Evolutionary conservation across 2,888 invertebrate species (phyloP).

Genomic region (Caenorhabditis sp.): DNA sequence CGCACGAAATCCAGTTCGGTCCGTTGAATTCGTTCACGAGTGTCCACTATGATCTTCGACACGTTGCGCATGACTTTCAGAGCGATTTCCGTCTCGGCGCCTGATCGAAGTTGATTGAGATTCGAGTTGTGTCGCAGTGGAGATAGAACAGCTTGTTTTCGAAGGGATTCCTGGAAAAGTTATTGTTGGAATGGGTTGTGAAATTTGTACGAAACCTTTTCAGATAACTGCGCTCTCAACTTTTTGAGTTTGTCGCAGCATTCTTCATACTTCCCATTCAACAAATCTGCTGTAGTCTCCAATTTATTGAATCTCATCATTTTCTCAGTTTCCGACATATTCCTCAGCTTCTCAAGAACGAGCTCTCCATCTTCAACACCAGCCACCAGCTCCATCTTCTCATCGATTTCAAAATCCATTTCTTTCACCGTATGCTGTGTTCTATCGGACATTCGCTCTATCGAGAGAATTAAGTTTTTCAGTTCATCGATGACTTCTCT

Average conservation of each 20-base stretch:
- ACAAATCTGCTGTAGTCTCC: constrained; percentile 49
- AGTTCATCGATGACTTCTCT: constrained; percentile 57
- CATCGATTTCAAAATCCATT: constrained; percentile 58
- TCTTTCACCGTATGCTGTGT: constrained; percentile 55
- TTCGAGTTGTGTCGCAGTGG: constrained; percentile 46
- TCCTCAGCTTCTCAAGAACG: constrained; percentile 34
- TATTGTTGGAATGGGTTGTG: too few species aligned
- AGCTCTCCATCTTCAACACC: constrained; percentile 37
- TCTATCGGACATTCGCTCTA: constrained; percentile 34
- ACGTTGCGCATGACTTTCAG: constrained; percentile 66
- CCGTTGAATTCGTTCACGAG: constrained; percentile 49
- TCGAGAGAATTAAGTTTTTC: constrained; percentile 16
- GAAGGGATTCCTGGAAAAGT: constrained; percentile 23
- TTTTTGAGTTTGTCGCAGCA: constrained; percentile 45
- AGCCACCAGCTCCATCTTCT: constrained; percentile 48
- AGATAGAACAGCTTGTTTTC: constrained; percentile 48
- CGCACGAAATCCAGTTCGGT: constrained; percentile 50
- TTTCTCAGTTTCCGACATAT: constrained; percentile 50
- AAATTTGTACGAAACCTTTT: constrained; percentile 11
- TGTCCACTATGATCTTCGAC: constrained; percentile 51
- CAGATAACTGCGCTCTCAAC: constrained; percentile 10
- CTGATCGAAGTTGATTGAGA: constrained; percentile 33
- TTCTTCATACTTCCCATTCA: constrained; percentile 49
- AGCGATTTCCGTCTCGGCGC: constrained; percentile 46
- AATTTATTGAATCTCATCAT: constrained; percentile 63